phyloP scores from a whole-genome alignment of 1,140 invertebrate genomes.

The Euborellia annulipes region DNA sequence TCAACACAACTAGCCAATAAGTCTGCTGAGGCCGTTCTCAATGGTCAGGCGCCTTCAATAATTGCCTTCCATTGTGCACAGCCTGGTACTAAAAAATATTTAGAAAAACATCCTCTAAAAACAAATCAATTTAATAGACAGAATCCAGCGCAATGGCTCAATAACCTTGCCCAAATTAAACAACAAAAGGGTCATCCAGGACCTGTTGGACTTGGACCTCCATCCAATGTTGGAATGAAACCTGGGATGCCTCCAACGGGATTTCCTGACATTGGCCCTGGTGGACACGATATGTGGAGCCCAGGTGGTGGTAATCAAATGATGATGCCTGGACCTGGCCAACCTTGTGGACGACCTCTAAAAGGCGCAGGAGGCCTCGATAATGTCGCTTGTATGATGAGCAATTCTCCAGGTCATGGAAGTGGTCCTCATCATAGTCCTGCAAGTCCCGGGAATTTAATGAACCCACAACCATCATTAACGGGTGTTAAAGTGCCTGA shows the following conservation, averaged over 20 bases:
- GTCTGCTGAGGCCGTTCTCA: slow-evolving; percentile 78
- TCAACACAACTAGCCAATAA: slow-evolving; percentile 86
- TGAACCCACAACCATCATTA: slow-evolving; percentile 38
- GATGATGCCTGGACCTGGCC: slow-evolving; percentile 8
- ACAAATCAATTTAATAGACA: slow-evolving; percentile 70
- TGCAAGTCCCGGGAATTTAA: slow-evolving; percentile 26
- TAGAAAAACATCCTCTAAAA: slow-evolving; percentile 87
- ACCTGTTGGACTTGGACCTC: slow-evolving; percentile 13
- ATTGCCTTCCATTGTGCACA: slow-evolving; percentile 91
- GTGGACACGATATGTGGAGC: not conserved
- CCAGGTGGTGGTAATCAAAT: slow-evolving; percentile 9
- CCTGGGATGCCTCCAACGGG: slow-evolving; percentile 10
- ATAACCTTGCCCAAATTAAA: slow-evolving; percentile 60
- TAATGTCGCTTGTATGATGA: slow-evolving; percentile 6
- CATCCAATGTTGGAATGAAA: slow-evolving; percentile 12
- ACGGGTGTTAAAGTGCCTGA: slow-evolving; percentile 83
- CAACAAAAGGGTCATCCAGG: slow-evolving; percentile 35
- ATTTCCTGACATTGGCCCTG: not conserved
- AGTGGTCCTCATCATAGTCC: slow-evolving; percentile 21
- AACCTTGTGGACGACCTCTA: not conserved
- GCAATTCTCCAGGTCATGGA: not conserved
- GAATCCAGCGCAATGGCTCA: slow-evolving; percentile 64
- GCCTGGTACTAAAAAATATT: slow-evolving; percentile 83
- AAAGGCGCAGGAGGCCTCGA: slow-evolving; percentile 21
- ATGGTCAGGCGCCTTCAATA: slow-evolving; percentile 78